Conservation (phyloP, 2,797 vertebrate genomes). For the Lagodon rhomboides region DNA sequence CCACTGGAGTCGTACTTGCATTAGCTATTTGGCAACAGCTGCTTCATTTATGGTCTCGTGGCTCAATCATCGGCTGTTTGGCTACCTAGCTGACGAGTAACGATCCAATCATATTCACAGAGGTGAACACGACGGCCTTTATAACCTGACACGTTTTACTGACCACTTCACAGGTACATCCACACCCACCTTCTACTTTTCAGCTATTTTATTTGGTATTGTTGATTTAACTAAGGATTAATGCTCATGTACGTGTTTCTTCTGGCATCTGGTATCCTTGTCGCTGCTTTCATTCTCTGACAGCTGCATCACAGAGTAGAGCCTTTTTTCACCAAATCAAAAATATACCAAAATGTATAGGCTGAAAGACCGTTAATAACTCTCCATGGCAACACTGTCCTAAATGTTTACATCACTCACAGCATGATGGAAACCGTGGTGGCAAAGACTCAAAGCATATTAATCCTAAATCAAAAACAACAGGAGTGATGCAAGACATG, state of each 20-base stretch:
- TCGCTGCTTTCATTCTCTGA: neutral
- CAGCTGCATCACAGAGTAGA: neutral
- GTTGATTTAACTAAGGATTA: neutral
- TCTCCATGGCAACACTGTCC: neutral
- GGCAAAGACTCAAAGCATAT: neutral
- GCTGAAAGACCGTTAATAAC: neutral
- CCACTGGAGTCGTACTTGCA: neutral
- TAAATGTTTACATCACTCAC: neutral
- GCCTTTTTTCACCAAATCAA: neutral
- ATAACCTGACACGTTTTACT: neutral
- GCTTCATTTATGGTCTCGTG: neutral
- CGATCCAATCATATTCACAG: neutral
- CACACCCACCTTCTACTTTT: neutral
- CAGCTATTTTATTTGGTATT: neutral
- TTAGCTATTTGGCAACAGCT: neutral
- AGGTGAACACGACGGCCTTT: neutral
- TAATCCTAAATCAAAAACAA: neutral
- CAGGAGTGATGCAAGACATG: neutral
- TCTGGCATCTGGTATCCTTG: no score
- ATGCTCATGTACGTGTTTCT: neutral
- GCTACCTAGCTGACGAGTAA: neutral
- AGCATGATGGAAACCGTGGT: neutral
- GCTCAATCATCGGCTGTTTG: neutral
- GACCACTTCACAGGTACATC: neutral
- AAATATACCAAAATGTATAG: no score